These are phyloP conservation scores for Drosophila burlai DNA, from an alignment of 1,140 invertebrate genomes.

Conservation along the genomic window DNA sequence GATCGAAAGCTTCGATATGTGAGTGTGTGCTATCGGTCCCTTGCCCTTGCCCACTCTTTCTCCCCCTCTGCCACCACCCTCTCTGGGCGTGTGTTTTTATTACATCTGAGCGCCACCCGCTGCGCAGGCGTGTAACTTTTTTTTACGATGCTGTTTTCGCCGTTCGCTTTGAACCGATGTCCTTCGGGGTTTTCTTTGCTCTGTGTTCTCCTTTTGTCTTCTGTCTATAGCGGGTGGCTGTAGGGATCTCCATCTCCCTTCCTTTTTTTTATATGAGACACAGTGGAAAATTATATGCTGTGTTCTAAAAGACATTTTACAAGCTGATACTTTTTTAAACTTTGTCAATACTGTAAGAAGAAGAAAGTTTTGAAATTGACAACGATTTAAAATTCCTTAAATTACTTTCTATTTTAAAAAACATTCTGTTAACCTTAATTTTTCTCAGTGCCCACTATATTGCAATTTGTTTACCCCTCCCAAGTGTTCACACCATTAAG, in stretches of 20 bases:
- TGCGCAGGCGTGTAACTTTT: constrained; percentile 77
- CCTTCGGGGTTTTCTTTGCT: constrained; percentile 30
- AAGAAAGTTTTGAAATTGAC: no score
- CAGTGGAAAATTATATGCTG: background rate
- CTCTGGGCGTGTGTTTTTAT: constrained; percentile 56
- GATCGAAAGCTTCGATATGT: constrained; percentile 82
- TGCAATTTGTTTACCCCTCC: constrained; percentile 68
- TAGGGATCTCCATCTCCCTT: background rate
- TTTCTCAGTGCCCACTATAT: constrained; percentile 1
- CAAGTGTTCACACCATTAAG: constrained; percentile 80
- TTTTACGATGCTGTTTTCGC: constrained; percentile 51
- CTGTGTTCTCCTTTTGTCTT: constrained; percentile 34
- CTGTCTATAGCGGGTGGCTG: constrained; percentile 53
- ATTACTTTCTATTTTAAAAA: background rate
- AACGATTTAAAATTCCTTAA: no score
- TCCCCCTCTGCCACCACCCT: background rate
- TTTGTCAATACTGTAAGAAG: no score
- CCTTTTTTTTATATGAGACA: background rate
- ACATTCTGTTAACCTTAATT: background rate
- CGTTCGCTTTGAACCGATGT: constrained; percentile 26
- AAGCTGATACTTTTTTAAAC: no score
- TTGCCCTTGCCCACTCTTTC: background rate
- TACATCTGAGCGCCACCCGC: constrained; percentile 72
- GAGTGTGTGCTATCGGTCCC: constrained; percentile 36
- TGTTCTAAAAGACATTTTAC: background rate